phyloP scores from a whole-genome alignment of 1,140 invertebrate species.

The Orussus abietinus region DNA sequence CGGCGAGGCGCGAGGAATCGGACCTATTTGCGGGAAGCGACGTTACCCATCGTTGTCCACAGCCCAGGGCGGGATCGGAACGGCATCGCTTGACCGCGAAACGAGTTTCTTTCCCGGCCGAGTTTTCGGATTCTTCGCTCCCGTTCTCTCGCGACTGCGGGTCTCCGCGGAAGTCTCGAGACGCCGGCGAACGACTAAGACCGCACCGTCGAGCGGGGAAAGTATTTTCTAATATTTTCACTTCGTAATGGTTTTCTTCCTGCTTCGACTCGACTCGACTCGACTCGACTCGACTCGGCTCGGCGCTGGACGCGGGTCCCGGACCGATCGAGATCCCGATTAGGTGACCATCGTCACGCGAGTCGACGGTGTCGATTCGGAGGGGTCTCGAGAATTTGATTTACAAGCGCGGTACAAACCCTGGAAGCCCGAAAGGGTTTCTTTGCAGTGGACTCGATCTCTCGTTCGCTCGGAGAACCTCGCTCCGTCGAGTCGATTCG shows the following conservation, averaged over 20 bases:
- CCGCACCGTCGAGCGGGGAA: too few species aligned
- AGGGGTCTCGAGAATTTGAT: too few species aligned
- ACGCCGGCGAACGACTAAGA: too few species aligned
- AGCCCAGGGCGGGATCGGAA: neutral
- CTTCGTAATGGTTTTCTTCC: conserved; percentile 20
- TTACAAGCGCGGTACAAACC: too few species aligned
- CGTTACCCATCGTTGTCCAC: neutral
- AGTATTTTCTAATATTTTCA: conserved; percentile 28
- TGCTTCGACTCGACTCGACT: conserved; percentile 10
- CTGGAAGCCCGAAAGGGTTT: too few species aligned
- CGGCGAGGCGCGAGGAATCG: neutral
- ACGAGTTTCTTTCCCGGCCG: too few species aligned
- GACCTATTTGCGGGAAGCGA: neutral
- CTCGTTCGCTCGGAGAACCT: neutral
- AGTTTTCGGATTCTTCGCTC: too few species aligned
- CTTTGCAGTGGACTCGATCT: conserved; percentile 1
- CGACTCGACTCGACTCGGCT: neutral
- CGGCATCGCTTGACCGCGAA: conserved; percentile 2
- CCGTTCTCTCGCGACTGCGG: too few species aligned
- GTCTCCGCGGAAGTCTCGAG: too few species aligned
- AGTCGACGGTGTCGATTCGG: too few species aligned
- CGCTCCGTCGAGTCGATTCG: too few species aligned
- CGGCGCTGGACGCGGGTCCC: neutral
- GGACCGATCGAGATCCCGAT: neutral
- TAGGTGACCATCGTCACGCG: neutral